Evolutionary conservation across 1,140 invertebrate genomes (phyloP).

Genomic region (Magallana ariakensis): DNA sequence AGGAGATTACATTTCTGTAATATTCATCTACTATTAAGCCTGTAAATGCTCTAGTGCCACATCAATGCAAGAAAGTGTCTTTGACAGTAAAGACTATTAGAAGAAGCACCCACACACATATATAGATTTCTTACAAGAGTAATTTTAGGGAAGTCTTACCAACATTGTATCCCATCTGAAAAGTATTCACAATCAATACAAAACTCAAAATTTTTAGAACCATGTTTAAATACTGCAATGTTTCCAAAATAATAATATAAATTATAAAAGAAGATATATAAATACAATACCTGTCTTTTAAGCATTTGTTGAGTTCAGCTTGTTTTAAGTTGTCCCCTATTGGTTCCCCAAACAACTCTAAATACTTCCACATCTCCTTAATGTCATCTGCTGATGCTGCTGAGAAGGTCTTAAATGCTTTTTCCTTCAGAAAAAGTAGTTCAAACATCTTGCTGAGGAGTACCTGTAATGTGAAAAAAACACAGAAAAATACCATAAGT

Average conservation of each 20-base stretch:
- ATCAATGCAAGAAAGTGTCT: not conserved
- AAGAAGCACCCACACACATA: slow-evolving; percentile 30
- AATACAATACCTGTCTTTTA: slow-evolving; percentile 40
- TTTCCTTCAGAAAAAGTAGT: slow-evolving; percentile 26
- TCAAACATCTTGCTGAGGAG: slow-evolving; percentile 45
- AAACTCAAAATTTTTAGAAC: not conserved
- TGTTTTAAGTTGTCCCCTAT: slow-evolving; percentile 21
- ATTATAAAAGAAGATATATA: not conserved
- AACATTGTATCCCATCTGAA: slow-evolving; percentile 21
- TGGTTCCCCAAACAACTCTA: slow-evolving; percentile 43
- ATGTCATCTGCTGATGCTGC: slow-evolving; percentile 48
- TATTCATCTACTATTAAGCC: not conserved
- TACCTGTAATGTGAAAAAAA: slow-evolving; percentile 34
- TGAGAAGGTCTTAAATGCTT: slow-evolving; percentile 45
- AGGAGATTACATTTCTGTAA: not conserved
- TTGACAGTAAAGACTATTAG: not conserved
- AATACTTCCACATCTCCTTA: not conserved
- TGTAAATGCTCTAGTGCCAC: not conserved
- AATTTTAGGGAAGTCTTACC: slow-evolving; percentile 18
- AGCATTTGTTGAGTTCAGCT: slow-evolving; percentile 23
- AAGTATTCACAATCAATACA: slow-evolving; percentile 8
- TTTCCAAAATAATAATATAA: not conserved
- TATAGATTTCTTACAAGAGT: not conserved
- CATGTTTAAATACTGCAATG: not conserved
- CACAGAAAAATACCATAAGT: no score